A percentile compares a stretch with the other conserved stretches of the same genome.
Evolutionary conservation across 2,113 vertebrate genomes (phyloP).

Genomic region (Ailurus styani): DNA sequence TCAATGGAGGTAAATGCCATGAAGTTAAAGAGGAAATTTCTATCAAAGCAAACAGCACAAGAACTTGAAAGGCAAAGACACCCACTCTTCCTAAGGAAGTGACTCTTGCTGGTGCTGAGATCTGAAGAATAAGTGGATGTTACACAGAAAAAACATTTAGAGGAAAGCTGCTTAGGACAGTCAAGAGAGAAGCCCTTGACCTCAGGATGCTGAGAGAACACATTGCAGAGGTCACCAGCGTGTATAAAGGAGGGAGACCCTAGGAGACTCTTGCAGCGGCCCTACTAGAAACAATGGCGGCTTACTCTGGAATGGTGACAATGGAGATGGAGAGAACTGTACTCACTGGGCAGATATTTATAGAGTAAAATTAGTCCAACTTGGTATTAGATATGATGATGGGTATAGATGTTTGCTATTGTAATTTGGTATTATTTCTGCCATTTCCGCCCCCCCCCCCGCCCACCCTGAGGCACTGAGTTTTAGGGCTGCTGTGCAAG

Average conservation of each 20-base stretch:
- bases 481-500: neutral
- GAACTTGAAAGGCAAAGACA: neutral
- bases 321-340: neutral
- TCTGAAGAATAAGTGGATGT: neutral
- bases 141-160: neutral
- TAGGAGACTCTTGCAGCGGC: neutral
- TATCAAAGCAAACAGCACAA: neutral
- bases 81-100: neutral
- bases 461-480: neutral
- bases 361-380: neutral
- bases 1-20: neutral
- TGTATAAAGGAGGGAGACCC: neutral
- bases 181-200: neutral
- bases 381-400: neutral
- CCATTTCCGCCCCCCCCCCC: neutral
- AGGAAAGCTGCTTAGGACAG: neutral
- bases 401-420: neutral
- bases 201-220: neutral
- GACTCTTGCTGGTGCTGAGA: neutral
- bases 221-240: neutral
- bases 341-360: neutral
- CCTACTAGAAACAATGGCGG: neutral
- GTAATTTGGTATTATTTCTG: neutral
- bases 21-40: neutral
- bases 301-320: neutral